A percentile compares a stretch with the other conserved stretches of the same genome.
Evolutionary conservation across 2,888 invertebrate species (phyloP).

Genomic region (Dascillus cervinus): DNA sequence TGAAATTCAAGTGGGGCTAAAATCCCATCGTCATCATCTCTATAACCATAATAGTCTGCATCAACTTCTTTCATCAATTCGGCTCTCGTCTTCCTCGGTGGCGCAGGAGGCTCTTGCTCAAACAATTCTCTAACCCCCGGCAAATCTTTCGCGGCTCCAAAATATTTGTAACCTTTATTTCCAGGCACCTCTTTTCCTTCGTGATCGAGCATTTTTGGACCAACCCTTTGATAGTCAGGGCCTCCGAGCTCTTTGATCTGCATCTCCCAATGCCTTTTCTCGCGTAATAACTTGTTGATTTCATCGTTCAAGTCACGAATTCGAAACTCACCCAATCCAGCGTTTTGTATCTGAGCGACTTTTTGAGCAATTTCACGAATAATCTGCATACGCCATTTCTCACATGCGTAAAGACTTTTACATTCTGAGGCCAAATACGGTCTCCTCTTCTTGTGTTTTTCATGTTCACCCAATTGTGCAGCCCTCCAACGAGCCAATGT

Average conservation of each 20-base stretch:
- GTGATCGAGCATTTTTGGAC: slow-evolving; percentile 88
- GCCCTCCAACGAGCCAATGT: slow-evolving; percentile 97
- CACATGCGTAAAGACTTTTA: slow-evolving; percentile 82
- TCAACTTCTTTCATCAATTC: slow-evolving; percentile 98
- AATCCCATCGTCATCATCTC: slow-evolving; percentile 97
- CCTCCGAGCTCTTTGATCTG: slow-evolving; percentile 94
- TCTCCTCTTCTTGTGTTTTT: slow-evolving; percentile 73
- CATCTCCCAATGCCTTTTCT: slow-evolving; percentile 97
- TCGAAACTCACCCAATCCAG: slow-evolving; percentile 97
- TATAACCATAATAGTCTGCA: slow-evolving; percentile 97
- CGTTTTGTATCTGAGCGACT: slow-evolving; percentile 98
- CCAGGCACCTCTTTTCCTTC: slow-evolving; percentile 96
- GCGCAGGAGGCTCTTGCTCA: slow-evolving; percentile 89
- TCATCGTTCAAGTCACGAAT: slow-evolving; percentile 98
- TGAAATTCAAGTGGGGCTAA: slow-evolving; percentile 79
- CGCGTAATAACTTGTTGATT: slow-evolving; percentile 93
- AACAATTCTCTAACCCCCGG: slow-evolving; percentile 96
- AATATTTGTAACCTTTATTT: slow-evolving; percentile 97
- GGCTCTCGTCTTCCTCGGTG: slow-evolving; percentile 84
- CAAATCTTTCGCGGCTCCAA: slow-evolving; percentile 95
- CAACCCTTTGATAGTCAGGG: slow-evolving; percentile 84
- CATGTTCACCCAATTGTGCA: slow-evolving; percentile 87
- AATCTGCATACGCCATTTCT: slow-evolving; percentile 95
- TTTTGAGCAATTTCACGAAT: slow-evolving; percentile 96
- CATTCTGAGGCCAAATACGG: slow-evolving; percentile 96